These are phyloP conservation scores for Episyrphus balteatus DNA, from an alignment of 1,140 invertebrate species.

Conservation along the genomic window DNA sequence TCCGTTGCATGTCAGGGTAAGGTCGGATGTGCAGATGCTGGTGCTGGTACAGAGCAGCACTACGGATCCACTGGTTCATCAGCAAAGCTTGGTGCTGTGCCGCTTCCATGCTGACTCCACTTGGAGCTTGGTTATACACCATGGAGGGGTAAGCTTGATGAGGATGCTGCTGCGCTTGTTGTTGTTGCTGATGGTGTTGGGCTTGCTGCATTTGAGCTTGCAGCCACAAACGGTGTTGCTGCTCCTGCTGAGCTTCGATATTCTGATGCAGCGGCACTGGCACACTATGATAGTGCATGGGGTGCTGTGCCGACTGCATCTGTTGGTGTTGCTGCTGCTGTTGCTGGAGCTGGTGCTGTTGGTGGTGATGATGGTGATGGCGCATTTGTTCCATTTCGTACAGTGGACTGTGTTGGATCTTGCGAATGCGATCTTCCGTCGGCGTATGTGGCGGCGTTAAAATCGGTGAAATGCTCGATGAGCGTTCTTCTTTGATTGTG, in stretches of 20 bases:
- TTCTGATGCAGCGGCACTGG: constrained; percentile 8
- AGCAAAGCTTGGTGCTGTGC: constrained; percentile 44
- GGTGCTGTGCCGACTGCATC: constrained; percentile 20
- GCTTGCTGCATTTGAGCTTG: constrained; percentile 17
- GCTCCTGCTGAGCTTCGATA: constrained; percentile 13
- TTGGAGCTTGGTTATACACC: constrained; percentile 8
- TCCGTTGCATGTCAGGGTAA: constrained; percentile 31
- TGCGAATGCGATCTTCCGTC: constrained; percentile 41
- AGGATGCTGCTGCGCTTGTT: constrained; percentile 11
- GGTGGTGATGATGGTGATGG: constrained; percentile 7
- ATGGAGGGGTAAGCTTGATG: constrained; percentile 18
- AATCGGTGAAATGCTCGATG: constrained; percentile 47
- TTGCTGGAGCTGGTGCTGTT: constrained; percentile 4
- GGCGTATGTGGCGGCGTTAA: constrained; percentile 62
- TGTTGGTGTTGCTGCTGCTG: constrained; percentile 6
- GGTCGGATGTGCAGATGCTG: constrained; percentile 39
- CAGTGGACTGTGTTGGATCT: constrained; percentile 29
- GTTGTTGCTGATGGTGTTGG: constrained; percentile 16
- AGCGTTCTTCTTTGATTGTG: constrained; percentile 49
- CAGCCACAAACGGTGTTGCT: constrained; percentile 27
- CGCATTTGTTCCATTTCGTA: constrained; percentile 13
- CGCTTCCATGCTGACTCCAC: constrained; percentile 31
- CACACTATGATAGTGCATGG: constrained; percentile 6
- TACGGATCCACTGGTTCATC: constrained; percentile 61
- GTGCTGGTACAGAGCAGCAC: constrained; percentile 52